Base-by-base conservation (phyloP, 2,888 invertebrate species). In the Candidula unifasciata region DNA sequence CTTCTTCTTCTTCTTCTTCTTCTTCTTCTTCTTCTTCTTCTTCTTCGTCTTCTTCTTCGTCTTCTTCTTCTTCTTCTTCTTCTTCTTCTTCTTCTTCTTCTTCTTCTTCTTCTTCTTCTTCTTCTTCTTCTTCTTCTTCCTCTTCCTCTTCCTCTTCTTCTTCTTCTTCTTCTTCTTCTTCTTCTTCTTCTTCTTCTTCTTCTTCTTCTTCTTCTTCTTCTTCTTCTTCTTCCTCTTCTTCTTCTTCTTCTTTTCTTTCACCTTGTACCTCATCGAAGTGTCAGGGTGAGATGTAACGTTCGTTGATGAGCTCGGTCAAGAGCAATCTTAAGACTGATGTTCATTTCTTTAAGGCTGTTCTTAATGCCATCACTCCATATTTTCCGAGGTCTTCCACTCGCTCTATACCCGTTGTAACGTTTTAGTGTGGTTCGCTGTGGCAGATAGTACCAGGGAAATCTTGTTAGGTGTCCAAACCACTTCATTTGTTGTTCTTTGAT, bases 21-120 rank as follows among this genome's bases (percentile, higher is more conserved):
- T 27, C n/a, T 27, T 30, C 68, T 68, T 27, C 30, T 30, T 30
- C 68, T 68, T n/a, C 68, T 13, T 68, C 30, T 27, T n/a, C 30
- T 10, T 30, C 30, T 30, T 30, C 13, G 5, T 30, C 13, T 30
- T 30, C 68, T 27, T 68, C n/a, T 27, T 30, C 13, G 1, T 30
- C 30, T 30, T 30, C 30, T 13, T 27, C n/a, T 68, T 68, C 68
- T 30, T 27, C n/a, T 10, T 30, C 68, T 27, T 30, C 30, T 30
- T 68, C 68, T 68, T 30, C 30, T 73, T 73, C 73, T 73, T 73
- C 37, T 37, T 73, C 73, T 73, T 18, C 37, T 37, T 35, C 73
- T 73, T 18, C 73, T 37, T 35, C 73, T 73, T 5, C 37, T 73
- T 35, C 73, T 73, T 5, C 37, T 73, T 5, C n/a, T n/a, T n/a